phyloP scores from a whole-genome alignment of 92 coral and sea anemone species.

The Micromussa lordhowensis region DNA sequence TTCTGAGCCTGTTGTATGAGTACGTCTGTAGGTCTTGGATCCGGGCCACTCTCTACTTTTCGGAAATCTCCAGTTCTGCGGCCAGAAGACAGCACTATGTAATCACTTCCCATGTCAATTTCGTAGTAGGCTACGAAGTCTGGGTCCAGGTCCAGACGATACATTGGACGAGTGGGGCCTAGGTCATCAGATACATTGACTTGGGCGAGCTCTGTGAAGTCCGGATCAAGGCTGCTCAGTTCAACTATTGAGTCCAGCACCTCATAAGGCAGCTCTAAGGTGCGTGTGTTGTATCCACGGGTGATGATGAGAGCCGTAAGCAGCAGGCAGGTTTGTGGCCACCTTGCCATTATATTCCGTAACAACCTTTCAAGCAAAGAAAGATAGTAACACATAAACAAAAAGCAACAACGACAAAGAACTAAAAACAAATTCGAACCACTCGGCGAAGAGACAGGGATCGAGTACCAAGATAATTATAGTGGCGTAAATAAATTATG shows the following conservation, averaged over 20 bases:
- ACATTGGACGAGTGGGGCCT: constrained; percentile 46
- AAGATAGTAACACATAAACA: too few relatives aligned
- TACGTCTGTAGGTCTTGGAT: constrained; percentile 52
- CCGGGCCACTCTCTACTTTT: constrained; percentile 33
- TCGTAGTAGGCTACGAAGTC: constrained; percentile 66
- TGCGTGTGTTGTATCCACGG: neutral
- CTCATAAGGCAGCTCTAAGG: neutral
- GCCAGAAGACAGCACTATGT: constrained; percentile 30
- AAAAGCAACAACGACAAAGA: too few relatives aligned
- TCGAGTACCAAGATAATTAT: too few relatives aligned
- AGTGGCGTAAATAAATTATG: too few relatives aligned
- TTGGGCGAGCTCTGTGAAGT: neutral
- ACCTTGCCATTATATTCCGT: too few relatives aligned
- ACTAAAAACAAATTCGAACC: too few relatives aligned
- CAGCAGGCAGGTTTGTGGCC: too few relatives aligned
- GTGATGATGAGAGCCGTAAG: too few relatives aligned
- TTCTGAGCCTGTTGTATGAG: constrained; percentile 48
- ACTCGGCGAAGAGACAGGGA: too few relatives aligned
- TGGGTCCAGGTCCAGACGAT: constrained; percentile 67
- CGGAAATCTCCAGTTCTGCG: constrained; percentile 43
- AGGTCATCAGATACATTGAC: constrained; percentile 22
- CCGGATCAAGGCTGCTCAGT: neutral
- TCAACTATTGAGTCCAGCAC: neutral
- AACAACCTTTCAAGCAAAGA: too few relatives aligned
- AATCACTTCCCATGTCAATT: constrained; percentile 40